Base-by-base conservation (phyloP, 2,113 vertebrate species). In the Leuciscus idus region DNA sequence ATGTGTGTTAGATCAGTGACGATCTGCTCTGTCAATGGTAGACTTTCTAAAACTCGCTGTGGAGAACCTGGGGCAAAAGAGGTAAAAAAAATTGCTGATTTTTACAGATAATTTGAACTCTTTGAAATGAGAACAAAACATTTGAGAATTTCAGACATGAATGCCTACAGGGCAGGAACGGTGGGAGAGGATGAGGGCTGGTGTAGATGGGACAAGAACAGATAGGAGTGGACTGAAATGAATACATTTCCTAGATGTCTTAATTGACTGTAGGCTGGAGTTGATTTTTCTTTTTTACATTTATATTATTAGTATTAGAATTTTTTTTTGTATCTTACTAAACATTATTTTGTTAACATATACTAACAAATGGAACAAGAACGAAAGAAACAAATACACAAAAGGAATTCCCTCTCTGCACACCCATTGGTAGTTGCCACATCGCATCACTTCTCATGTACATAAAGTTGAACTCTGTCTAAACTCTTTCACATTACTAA, bases 151-250 rank as follows among this genome's bases (percentile, higher is more conserved):
- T 64, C 2, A 70, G 12, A n/a, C 36, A 30, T 79, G 43, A 62
- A 64, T 52, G 43, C 74, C 81, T 74, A 57, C 48, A 59, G 87
- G 84, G 55, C 15, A 72, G 68, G 12, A 62, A 78, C 28, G 50
- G 52, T 11, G 39, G 70, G 36, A 13, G 33, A 52, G 64, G 48
- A 55, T 10, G 26, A 73, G n/a, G 50, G 50, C 61, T 62, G 8
- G 19, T 77, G 15, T 6, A 77, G 48, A 55, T 1, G 8, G 48
- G 17, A 72, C 6, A 39, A 70, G 13, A 72, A 43, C 36, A 72
- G 19, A 64, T 64, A 72, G 0, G 6, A 39, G 9, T 9, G 33
- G 19, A 43, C 36, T 23, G 9, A 33, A 6, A 68, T 2, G 30
- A 68, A 68, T 33, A 17, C 4, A 62, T 26, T 4, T 4, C 59